Evolutionary conservation across 2,113 vertebrate genomes (phyloP).

Genomic region (Nannospalax galili): DNA sequence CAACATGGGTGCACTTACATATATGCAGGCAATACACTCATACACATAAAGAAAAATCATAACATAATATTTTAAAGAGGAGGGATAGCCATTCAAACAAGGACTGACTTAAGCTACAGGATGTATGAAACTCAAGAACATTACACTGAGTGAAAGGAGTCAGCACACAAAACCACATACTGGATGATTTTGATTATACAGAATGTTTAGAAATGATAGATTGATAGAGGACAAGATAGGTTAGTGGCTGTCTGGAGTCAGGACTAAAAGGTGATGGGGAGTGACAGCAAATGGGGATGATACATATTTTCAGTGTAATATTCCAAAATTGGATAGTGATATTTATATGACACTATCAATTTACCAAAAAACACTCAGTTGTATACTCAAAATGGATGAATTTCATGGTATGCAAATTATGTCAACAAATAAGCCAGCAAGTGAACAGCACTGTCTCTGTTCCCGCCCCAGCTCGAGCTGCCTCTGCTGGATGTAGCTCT

Average conservation of each 20-base stretch:
- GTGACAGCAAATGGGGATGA: background rate
- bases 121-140: background rate
- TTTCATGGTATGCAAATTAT: constrained; percentile 14
- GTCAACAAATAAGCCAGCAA: background rate
- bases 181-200: background rate
- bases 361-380: background rate
- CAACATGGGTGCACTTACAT: too few relatives aligned
- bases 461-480: background rate
- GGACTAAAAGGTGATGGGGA: background rate
- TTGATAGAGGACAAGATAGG: background rate
- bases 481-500: background rate
- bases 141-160: background rate
- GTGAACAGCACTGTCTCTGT: background rate
- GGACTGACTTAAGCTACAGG: background rate
- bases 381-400: background rate
- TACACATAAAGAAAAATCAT: too few relatives aligned
- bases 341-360: background rate
- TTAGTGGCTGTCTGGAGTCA: background rate
- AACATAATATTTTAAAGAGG: background rate
- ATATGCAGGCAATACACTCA: too few relatives aligned
- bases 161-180: background rate
- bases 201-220: background rate
- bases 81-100: background rate
- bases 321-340: background rate
- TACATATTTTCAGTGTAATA: background rate